Base-by-base conservation (phyloP, 2,888 invertebrate genomes). In the Lepidocyrtinus sp. region DNA sequence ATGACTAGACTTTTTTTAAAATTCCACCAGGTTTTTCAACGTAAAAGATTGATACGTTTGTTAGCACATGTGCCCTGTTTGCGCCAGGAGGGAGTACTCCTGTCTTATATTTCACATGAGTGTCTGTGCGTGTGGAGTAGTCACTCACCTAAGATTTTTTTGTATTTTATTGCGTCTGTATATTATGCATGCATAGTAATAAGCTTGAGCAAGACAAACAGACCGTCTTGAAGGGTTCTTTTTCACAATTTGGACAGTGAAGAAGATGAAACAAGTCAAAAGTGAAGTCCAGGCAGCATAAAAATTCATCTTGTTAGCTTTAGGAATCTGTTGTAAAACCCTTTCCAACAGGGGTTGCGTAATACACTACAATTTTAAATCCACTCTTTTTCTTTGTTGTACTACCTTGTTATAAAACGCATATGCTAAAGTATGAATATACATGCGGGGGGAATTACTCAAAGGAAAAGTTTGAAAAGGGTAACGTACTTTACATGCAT, bases 231-330 rank as follows among this genome's bases (percentile, higher is more conserved):
- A 17, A 67, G 46, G 15, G 24, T 46, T 12, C 5, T 12, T 5
- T 24, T 46, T 1, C 21, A 50, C 45, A 64, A 64, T 75, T 63
- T 76, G 64, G 70, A 76, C 76, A 50, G 63, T 76, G 70, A 76
- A 72, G 72, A 72, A 78, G 72, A 71, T 65, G 65, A 71, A 65
- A 55, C 21, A 74, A 79, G 79, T 75, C 80, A 65, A 76, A 83
- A 78, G 81, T 79, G 74, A 84, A 81, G 76, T 81, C 77, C 82
- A 81, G 78, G 79, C 80, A 77, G 71, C 77, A 80, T 82, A 81
- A 79, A 76, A 81, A 82, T 75, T 63, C 69, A 67, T 73, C 82
- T 82, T 79, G 84, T 84, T 82, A 82, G 82, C 76, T 73, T 61
- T 45, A 68, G n/a, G 36, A 45, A 36, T 5, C 36, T 12, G 36